Percentiles rank a stretch among this genome's conserved stretches.
phyloP scores from a whole-genome alignment of 2,888 invertebrate species.

The Sesia apiformis region DNA sequence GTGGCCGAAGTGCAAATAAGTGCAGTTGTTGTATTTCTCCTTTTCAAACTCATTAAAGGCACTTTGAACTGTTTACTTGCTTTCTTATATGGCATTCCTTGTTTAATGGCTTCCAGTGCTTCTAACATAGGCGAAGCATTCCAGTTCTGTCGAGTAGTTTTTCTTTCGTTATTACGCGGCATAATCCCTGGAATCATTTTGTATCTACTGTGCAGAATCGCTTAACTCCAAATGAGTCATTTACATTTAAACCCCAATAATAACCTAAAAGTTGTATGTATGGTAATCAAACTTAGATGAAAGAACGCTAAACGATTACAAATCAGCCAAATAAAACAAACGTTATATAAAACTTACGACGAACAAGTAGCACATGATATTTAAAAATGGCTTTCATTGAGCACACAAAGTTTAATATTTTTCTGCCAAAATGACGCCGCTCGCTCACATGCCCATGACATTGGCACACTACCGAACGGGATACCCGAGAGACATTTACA shows the following conservation, averaged over 20 bases:
- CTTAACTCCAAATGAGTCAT: neutral
- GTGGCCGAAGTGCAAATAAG: conserved; percentile 19
- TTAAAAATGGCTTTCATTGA: neutral
- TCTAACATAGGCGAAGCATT: neutral
- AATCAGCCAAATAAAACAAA: neutral
- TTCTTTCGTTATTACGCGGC: neutral
- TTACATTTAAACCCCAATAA: neutral
- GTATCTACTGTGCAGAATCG: conserved; percentile 1
- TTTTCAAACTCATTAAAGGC: conserved; percentile 11
- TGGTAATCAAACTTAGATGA: neutral
- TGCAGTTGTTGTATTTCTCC: conserved; percentile 15
- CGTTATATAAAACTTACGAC: neutral
- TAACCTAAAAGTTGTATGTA: neutral
- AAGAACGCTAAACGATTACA: neutral
- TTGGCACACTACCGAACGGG: neutral
- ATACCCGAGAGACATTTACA: neutral
- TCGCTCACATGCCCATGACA: neutral
- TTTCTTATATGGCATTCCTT: conserved; percentile 1
- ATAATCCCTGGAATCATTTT: conserved; percentile 2
- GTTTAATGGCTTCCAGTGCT: conserved; percentile 3
- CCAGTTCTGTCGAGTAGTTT: neutral
- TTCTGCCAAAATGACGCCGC: neutral
- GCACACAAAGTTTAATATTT: neutral
- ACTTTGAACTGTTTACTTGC: conserved; percentile 9
- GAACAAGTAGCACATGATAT: neutral